Percentiles rank a stretch among this genome's conserved stretches.
phyloP scores from a whole-genome alignment of 1,140 invertebrate species.

The Bombus pascuorum region DNA sequence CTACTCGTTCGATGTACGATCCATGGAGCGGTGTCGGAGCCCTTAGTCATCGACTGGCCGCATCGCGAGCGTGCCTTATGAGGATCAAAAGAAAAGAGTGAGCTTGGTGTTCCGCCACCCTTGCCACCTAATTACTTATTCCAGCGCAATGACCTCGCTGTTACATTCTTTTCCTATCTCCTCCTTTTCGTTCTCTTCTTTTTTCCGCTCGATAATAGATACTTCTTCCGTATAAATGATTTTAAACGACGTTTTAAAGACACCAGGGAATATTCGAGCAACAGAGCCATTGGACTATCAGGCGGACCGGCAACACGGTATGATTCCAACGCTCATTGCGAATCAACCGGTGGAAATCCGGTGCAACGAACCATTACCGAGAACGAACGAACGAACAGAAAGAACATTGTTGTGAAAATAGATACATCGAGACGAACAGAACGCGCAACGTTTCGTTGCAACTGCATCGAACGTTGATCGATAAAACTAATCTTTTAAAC shows the following conservation, averaged over 20 bases:
- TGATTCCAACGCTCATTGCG: conserved; percentile 38
- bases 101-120: conserved; percentile 39
- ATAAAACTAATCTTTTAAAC: neutral
- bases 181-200: neutral
- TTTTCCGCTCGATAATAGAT: neutral
- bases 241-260: neutral
- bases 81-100: conserved; percentile 36
- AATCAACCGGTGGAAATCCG: conserved; percentile 53
- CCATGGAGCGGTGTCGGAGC: conserved; percentile 7
- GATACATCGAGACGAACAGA: neutral
- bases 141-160: conserved; percentile 33
- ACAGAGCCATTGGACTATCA: neutral
- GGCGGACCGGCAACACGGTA: conserved; percentile 6
- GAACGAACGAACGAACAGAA: neutral
- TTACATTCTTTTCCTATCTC: neutral
- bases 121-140: conserved; percentile 53
- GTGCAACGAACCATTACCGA: conserved; percentile 21
- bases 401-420: conserved; percentile 18
- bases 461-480: neutral
- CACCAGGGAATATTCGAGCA: neutral
- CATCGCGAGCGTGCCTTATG: conserved; percentile 62
- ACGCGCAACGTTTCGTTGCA: neutral
- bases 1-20: conserved; percentile 40
- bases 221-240: neutral
- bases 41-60: conserved; percentile 58